A percentile compares a stretch with the other conserved stretches of the same genome.
Conservation (phyloP, 1,140 invertebrate genomes). For the Metaphire vulgaris region DNA sequence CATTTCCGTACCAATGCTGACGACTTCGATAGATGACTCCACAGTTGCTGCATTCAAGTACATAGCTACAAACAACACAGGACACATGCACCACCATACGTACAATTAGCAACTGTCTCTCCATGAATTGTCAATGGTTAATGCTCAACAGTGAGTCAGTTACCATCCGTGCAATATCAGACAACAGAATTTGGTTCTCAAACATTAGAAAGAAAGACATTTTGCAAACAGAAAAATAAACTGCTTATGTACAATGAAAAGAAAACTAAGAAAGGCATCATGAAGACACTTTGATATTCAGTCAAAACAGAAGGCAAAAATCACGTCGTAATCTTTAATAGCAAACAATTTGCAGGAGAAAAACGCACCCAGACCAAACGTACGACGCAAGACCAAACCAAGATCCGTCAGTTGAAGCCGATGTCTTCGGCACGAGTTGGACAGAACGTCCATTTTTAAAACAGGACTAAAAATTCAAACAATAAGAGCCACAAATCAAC, state of each 20-base stretch:
- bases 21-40: slow-evolving; percentile 74
- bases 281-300: too few species aligned
- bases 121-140: neutral
- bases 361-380: slow-evolving; percentile 67
- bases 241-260: too few species aligned
- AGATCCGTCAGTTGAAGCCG: slow-evolving; percentile 60
- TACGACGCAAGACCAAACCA: slow-evolving; percentile 69
- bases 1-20: slow-evolving; percentile 79
- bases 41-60: slow-evolving; percentile 72
- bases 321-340: neutral
- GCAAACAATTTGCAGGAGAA: neutral
- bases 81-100: neutral
- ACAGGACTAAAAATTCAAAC: slow-evolving; percentile 54
- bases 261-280: too few species aligned
- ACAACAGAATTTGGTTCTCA: neutral
- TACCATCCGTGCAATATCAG: neutral
- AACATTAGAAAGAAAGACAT: neutral
- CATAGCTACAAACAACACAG: slow-evolving; percentile 53
- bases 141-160: neutral
- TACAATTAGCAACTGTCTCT: neutral
- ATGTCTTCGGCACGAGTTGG: slow-evolving; percentile 60
- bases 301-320: neutral
- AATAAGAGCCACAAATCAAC: too few species aligned
- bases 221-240: neutral
- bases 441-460: slow-evolving; percentile 60